A percentile compares a stretch with the other conserved stretches of the same genome.
Conservation (phyloP, 2,888 invertebrate species). For the Brachyopa scutellaris region DNA sequence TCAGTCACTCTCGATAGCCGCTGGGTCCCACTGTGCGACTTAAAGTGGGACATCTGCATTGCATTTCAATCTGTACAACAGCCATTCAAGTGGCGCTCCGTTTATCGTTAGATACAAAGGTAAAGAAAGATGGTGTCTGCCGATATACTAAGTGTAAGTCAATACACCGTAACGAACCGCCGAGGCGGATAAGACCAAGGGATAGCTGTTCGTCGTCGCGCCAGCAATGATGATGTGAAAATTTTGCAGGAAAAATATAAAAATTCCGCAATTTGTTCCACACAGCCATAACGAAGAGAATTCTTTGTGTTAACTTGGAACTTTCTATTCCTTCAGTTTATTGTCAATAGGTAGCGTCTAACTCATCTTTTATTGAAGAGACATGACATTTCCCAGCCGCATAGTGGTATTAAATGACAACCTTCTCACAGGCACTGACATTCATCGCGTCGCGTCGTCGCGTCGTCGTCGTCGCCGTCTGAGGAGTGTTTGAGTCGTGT, state of each 20-base stretch:
- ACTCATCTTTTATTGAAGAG: constrained; percentile 23
- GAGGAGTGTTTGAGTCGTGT: neutral
- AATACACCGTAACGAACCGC: constrained; percentile 47
- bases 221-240: constrained; percentile 52
- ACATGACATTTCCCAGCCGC: constrained; percentile 19
- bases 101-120: neutral
- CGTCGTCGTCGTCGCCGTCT: constrained; percentile 6
- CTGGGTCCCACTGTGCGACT: neutral
- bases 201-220: constrained; percentile 18
- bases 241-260: constrained; percentile 30
- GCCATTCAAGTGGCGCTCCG: constrained; percentile 34
- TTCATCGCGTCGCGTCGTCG: neutral
- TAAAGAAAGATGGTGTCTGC: neutral
- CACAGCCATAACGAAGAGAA: neutral
- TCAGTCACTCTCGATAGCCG: too few species aligned
- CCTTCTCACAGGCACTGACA: constrained; percentile 34
- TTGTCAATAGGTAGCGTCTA: constrained; percentile 19
- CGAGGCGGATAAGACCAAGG: constrained; percentile 20
- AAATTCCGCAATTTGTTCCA: constrained; percentile 35
- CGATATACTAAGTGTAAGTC: constrained; percentile 38
- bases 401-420: constrained; percentile 52
- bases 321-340: constrained; percentile 47
- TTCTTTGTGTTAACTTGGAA: constrained; percentile 22
- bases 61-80: neutral
- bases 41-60: constrained; percentile 1